Evolutionary conservation across 2,797 vertebrate species (phyloP).

Genomic region (Acipenser ruthenus): DNA sequence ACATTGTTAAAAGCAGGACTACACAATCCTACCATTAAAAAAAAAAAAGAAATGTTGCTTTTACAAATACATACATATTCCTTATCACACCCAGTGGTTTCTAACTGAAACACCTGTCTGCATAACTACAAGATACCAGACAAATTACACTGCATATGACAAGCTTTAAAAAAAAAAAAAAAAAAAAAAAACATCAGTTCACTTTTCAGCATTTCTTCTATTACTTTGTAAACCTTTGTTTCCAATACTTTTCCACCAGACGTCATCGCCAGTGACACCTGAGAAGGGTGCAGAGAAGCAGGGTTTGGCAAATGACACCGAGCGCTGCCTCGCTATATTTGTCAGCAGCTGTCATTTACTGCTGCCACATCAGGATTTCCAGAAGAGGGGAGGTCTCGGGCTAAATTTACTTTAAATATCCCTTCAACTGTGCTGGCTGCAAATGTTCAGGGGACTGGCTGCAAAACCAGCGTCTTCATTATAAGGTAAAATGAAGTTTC

Average conservation of each 20-base stretch:
- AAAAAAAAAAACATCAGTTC: too few species aligned
- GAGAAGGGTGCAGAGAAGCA: slow-evolving; percentile 41
- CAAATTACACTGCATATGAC: too few species aligned
- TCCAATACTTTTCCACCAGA: background rate
- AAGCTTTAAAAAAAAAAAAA: too few species aligned
- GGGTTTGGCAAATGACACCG: slow-evolving; percentile 10
- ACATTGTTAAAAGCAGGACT: too few species aligned
- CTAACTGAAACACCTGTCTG: too few species aligned
- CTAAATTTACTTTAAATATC: slow-evolving; percentile 43
- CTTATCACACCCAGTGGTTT: too few species aligned
- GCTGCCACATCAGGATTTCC: slow-evolving; percentile 36
- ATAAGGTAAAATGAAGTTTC: slow-evolving; percentile 33
- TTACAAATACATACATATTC: too few species aligned
- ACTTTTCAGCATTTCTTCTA: background rate
- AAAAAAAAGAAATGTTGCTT: too few species aligned
- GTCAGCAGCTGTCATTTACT: slow-evolving; percentile 44
- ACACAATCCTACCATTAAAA: too few species aligned
- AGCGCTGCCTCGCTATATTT: slow-evolving; percentile 66
- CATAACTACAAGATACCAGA: too few species aligned
- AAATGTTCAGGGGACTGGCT: slow-evolving; percentile 8
- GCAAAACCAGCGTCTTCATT: slow-evolving; percentile 17
- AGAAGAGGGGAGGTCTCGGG: slow-evolving; percentile 18
- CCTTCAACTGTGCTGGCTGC: slow-evolving; percentile 26
- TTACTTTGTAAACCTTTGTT: background rate
- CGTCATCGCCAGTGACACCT: slow-evolving; percentile 49